These are phyloP conservation scores for Rhyacophila brunnea DNA, from an alignment of 1,140 invertebrate species.

Conservation along the genomic window DNA sequence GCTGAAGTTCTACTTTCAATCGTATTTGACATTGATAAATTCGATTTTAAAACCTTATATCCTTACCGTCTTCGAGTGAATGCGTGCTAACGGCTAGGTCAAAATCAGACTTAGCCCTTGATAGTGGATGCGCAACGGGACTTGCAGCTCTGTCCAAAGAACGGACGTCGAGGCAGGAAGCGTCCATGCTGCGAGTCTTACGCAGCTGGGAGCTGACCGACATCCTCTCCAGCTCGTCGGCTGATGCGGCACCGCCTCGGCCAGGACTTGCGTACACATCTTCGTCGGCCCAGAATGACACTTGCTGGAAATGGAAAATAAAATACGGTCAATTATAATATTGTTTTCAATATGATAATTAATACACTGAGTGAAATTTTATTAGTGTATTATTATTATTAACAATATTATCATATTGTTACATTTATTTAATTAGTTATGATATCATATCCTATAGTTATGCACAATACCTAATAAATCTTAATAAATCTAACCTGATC, in stretches of 20 bases:
- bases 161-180: slow-evolving; percentile 78
- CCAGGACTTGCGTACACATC: slow-evolving; percentile 68
- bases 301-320: slow-evolving; percentile 58
- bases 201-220: slow-evolving; percentile 71
- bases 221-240: slow-evolving; percentile 62
- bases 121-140: slow-evolving; percentile 57
- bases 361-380: too few species aligned
- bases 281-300: slow-evolving; percentile 75
- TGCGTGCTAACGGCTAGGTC: slow-evolving; percentile 66
- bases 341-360: too few species aligned
- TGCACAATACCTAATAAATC: too few species aligned
- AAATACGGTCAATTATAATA: too few species aligned
- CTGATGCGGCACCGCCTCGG: slow-evolving; percentile 53
- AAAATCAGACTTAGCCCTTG: slow-evolving; percentile 81
- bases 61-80: slow-evolving; percentile 32
- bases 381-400: too few species aligned
- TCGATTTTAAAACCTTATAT: too few species aligned
- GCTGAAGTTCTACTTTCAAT: too few species aligned
- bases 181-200: slow-evolving; percentile 86
- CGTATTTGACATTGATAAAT: too few species aligned
- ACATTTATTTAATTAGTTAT: too few species aligned
- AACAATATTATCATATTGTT: too few species aligned
- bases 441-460: too few species aligned
- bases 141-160: slow-evolving; percentile 62
- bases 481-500: too few species aligned